Evolutionary conservation across 2,888 invertebrate species (phyloP).

Genomic region (Amphipoea lucens): DNA sequence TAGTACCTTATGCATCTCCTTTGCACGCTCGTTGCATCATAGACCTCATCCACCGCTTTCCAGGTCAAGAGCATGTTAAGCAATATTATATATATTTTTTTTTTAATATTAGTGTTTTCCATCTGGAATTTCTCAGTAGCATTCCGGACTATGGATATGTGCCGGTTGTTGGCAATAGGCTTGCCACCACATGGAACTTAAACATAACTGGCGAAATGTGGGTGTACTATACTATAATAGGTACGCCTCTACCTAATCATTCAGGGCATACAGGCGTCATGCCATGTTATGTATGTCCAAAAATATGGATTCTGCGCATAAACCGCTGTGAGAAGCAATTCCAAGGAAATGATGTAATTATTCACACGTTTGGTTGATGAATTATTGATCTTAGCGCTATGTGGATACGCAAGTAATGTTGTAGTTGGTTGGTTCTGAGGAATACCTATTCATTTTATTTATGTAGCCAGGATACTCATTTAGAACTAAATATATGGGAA

Average conservation of each 20-base stretch:
- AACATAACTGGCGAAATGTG: not conserved
- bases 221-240: not conserved
- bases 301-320: conserved; percentile 4
- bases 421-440: too few species aligned
- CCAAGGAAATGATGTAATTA: not conserved
- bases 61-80: too few species aligned
- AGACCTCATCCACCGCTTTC: too few species aligned
- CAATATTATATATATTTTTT: too few species aligned
- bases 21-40: too few species aligned
- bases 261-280: not conserved
- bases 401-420: too few species aligned
- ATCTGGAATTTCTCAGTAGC: not conserved
- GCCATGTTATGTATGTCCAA: not conserved
- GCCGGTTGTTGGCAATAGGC: not conserved
- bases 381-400: conserved; percentile 2
- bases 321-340: not conserved
- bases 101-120: not conserved
- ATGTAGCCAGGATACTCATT: too few species aligned
- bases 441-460: not conserved
- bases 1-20: too few species aligned
- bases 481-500: not conserved
- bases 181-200: not conserved
- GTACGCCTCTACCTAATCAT: not conserved
- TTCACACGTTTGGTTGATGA: conserved; percentile 4
- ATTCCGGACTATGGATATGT: not conserved